Percentiles rank a stretch among this genome's conserved stretches.
These are phyloP conservation scores for Eublepharis macularius DNA, from an alignment of 2,113 vertebrate species.

Conservation along the genomic window DNA sequence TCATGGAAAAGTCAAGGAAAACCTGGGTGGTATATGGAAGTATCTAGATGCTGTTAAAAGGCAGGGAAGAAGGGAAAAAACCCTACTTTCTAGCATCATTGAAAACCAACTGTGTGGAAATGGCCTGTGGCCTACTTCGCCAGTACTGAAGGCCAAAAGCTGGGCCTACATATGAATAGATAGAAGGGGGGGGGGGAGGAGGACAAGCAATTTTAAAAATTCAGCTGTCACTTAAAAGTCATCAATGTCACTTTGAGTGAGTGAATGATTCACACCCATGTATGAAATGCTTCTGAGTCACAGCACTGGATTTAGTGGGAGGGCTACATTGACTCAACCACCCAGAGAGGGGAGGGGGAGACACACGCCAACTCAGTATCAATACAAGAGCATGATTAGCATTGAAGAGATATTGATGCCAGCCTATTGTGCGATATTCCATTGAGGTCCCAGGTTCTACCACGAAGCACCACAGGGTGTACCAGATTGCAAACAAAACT, in stretches of 20 bases:
- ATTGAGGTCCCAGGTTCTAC: background rate
- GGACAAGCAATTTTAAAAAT: conserved; percentile 15
- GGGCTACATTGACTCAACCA: conserved; percentile 65
- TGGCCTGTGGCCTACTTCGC: background rate
- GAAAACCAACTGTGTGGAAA: too few species aligned
- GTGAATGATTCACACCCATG: conserved; percentile 68
- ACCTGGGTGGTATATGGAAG: too few species aligned
- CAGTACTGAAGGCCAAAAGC: background rate
- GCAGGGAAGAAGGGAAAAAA: too few species aligned
- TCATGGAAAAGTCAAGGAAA: too few species aligned
- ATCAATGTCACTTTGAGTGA: conserved; percentile 56
- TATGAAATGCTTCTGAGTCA: conserved; percentile 72
- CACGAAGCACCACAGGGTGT: background rate
- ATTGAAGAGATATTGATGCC: accelerated
- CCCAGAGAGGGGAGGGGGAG: accelerated
- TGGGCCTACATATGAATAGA: background rate
- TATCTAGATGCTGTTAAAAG: too few species aligned
- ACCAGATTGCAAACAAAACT: background rate
- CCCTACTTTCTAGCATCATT: too few species aligned
- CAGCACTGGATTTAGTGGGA: conserved; percentile 50
- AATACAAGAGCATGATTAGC: accelerated
- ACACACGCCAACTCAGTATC: conserved; percentile 28
- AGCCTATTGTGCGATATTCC: accelerated
- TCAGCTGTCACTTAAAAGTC: conserved; percentile 65
- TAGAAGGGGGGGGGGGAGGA: background rate